Evolutionary conservation across 2,888 invertebrate genomes (phyloP), one percentile per base, ranked within the genome.

Genomic region (Amblyteles armatorius): DNA sequence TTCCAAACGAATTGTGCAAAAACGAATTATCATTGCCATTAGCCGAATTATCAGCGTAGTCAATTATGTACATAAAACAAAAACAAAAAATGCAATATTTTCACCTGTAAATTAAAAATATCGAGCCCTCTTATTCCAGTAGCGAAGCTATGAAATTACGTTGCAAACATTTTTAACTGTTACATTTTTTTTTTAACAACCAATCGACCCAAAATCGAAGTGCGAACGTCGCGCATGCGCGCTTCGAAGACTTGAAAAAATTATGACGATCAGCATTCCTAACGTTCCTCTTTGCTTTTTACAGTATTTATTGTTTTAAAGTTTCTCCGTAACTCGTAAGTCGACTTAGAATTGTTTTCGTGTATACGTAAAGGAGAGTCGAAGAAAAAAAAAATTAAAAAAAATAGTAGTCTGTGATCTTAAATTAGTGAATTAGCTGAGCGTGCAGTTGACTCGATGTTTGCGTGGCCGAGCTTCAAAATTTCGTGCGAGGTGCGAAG

Each of bases 371-470:
- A 63, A 55, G 33, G 16, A 55, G 57, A 69, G 36, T 48, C 50
- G 74, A 33, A 52, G 29, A 68, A 40, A 68, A 50, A 68, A 9
- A 44, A 69, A 69, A 52, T 11, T 52, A 22, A 29, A 69, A 69
- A 44, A 69, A 80, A 74, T 60, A 74, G 81, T 82, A 81, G 81
- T 69, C 84, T 82, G 81, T 84, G 81, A 82, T 84, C 81, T 84
- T 82, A 84, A 74, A 73, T 67, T 82, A 82, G 72, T 82, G 55
- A 82, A 76, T 71, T 79, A 78, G 55, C 77, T 57, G 48, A 26
- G 48, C n/a, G 33, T 63, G 26, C 60, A 63, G 44, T 19, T 33
- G 33, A 74, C 33, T 74, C 74, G 63, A 74, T 74, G 74, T 74
- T 74, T 33, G n/a, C 63, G 50, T 50, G 50, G 63, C 50, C 11